A percentile compares a stretch with the other conserved stretches of the same genome.
These are phyloP conservation scores for Eumacrocentrus americanus DNA, from an alignment of 2,888 invertebrate species.

Conservation along the genomic window DNA sequence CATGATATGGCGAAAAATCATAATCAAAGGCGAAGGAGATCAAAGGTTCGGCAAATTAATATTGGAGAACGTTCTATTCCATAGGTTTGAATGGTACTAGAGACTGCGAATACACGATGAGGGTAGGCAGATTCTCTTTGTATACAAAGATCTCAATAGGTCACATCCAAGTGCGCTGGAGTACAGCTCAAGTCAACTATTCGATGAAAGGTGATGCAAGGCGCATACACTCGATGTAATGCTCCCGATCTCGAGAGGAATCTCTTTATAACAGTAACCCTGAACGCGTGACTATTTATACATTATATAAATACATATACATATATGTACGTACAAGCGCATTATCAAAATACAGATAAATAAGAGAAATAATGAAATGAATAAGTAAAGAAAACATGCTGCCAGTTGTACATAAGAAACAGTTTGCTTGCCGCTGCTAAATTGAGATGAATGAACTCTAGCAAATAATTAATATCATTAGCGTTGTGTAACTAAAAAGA, in stretches of 20 bases:
- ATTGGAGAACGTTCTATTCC: conserved; percentile 22
- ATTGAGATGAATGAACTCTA: not conserved
- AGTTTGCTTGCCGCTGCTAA: not conserved
- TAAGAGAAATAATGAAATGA: not conserved
- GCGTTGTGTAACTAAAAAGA: conserved; percentile 1
- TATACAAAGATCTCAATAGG: conserved; percentile 29
- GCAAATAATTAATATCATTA: conserved; percentile 12
- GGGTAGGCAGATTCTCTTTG: conserved; percentile 22
- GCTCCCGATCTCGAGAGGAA: conserved; percentile 14
- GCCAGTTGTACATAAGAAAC: not conserved
- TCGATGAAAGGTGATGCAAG: conserved; percentile 30
- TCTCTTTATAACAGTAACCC: not conserved
- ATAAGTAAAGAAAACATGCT: not conserved
- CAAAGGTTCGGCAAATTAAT: conserved; percentile 20
- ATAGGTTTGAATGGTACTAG: conserved; percentile 10
- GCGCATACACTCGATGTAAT: conserved; percentile 5
- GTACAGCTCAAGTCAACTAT: conserved; percentile 26
- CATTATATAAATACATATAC: no score
- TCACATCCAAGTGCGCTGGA: conserved; percentile 30
- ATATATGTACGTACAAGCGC: no score
- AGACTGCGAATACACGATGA: not conserved
- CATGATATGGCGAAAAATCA: no score
- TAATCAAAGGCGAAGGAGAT: conserved; percentile 21
- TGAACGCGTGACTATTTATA: not conserved
- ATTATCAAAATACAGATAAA: not conserved